A percentile compares a stretch with the other conserved stretches of the same genome.
Evolutionary conservation across 2,113 vertebrate genomes (phyloP).

Genomic region (Chaenocephalus aceratus): DNA sequence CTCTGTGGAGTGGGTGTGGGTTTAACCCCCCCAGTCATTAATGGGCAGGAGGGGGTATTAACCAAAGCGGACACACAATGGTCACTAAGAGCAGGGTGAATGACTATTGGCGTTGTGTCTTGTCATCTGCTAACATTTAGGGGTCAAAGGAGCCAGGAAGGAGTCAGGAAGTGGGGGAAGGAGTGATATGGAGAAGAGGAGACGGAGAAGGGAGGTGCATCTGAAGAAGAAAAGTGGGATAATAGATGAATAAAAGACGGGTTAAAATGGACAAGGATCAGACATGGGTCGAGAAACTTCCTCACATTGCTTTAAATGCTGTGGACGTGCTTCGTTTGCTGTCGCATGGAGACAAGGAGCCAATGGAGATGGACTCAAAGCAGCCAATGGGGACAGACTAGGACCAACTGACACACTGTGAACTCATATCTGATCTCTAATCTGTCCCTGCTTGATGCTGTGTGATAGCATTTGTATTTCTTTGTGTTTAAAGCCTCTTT

Average conservation of each 20-base stretch:
- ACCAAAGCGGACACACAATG: conserved; percentile 77
- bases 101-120: conserved; percentile 83
- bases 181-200: conserved; percentile 69
- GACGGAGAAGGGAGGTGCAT: conserved; percentile 56
- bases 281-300: conserved; percentile 65
- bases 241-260: conserved; percentile 75
- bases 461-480: too few relatives aligned
- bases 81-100: conserved; percentile 79
- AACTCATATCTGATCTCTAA: too few relatives aligned
- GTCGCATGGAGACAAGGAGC: background rate
- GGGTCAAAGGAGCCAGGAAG: conserved; percentile 81
- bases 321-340: conserved; percentile 41
- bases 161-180: conserved; percentile 82
- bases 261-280: conserved; percentile 60
- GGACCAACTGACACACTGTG: too few relatives aligned
- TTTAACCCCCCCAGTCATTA: conserved; percentile 71
- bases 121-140: conserved; percentile 85
- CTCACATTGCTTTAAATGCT: conserved; percentile 32
- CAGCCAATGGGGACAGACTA: background rate
- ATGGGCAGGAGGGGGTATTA: conserved; percentile 67
- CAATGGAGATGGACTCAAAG: conserved; percentile 18
- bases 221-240: conserved; percentile 56
- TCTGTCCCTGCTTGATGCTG: too few relatives aligned
- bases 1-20: conserved; percentile 50
- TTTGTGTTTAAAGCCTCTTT: too few relatives aligned